These are phyloP conservation scores for Eclectus roratus DNA, from an alignment of 2,113 vertebrate genomes.

Conservation along the genomic window DNA sequence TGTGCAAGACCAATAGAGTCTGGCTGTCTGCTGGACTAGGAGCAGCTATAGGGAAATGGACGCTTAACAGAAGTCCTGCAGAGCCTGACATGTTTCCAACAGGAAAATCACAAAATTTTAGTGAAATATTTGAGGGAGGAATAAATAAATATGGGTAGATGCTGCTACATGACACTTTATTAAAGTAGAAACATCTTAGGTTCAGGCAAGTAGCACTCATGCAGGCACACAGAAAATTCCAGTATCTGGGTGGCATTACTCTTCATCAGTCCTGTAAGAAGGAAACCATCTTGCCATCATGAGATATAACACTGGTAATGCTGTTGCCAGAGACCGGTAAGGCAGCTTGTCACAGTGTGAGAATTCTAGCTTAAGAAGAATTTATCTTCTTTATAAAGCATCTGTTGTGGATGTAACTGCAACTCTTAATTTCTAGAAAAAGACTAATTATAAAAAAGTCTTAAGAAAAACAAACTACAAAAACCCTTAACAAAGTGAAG, in stretches of 20 bases:
- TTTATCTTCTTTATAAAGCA: not conserved
- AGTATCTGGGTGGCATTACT: not conserved
- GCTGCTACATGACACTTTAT: not conserved
- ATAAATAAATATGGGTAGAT: not conserved
- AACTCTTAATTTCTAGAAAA: not conserved
- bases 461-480: not conserved
- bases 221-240: not conserved
- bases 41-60: not conserved
- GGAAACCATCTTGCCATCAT: not conserved
- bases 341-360: not conserved
- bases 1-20: not conserved
- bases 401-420: not conserved
- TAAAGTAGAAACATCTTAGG: not conserved
- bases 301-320: not conserved
- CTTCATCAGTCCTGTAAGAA: not conserved
- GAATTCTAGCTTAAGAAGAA: not conserved
- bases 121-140: not conserved
- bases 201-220: not conserved
- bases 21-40: not conserved
- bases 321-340: not conserved
- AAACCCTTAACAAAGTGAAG: not conserved
- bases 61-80: not conserved
- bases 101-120: not conserved
- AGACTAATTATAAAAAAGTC: not conserved
- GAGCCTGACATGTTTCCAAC: not conserved